Conservation (phyloP, 2,113 vertebrate species). For the Coptodon rendalli region DNA sequence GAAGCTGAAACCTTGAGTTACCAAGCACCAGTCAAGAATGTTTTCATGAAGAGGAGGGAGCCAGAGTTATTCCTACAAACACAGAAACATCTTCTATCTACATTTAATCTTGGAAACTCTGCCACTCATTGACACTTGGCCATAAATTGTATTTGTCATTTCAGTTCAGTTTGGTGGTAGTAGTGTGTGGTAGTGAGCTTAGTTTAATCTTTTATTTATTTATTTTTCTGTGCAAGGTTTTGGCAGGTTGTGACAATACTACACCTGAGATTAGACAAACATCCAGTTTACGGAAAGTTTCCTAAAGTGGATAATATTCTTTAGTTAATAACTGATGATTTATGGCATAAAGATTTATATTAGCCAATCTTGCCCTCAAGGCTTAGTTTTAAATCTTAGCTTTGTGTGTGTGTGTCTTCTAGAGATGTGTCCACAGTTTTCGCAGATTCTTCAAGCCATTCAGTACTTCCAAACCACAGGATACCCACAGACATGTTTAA, state of each 20-base stretch:
- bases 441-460: background rate
- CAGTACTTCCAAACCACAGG: background rate
- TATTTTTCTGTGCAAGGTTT: background rate
- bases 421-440: background rate
- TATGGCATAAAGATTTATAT: background rate
- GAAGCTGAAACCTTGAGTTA: background rate
- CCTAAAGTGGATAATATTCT: background rate
- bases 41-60: background rate
- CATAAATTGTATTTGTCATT: background rate
- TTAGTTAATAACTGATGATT: background rate
- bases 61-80: background rate
- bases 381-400: background rate
- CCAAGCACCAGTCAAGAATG: accelerated
- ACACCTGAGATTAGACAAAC: background rate
- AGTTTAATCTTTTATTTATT: background rate
- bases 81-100: background rate
- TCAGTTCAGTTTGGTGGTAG: background rate
- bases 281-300: background rate
- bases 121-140: background rate
- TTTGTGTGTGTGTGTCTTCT: background rate
- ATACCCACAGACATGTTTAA: background rate
- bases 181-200: background rate
- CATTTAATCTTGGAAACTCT: background rate
- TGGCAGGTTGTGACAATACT: background rate
- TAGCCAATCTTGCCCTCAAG: background rate